Evolutionary conservation across 1,140 invertebrate species (phyloP), one percentile per base, ranked within the genome.

Genomic region (Maconellicoccus hirsutus): DNA sequence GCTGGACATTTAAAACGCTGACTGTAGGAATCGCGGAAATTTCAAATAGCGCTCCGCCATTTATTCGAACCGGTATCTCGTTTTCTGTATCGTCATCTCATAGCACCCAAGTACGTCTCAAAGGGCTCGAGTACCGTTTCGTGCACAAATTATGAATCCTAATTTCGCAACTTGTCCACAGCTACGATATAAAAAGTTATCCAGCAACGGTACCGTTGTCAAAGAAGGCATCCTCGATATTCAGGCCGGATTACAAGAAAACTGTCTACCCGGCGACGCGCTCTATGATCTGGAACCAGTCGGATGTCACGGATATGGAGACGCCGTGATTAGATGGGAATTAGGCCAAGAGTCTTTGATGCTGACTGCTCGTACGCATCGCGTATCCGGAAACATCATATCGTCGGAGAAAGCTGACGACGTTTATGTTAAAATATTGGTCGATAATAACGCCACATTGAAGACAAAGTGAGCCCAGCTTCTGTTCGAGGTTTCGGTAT

Each of bases 261-360:
- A 87, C 74, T 94, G 92, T 77, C 79, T 94, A 0, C 81, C 85
- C 3, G 79, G 81, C 72, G 77, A 84, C 33, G 90, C 88, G n/a
- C 78, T 80, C 61, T 96, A 95, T 77, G 81, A 84, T 63, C 86
- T 96, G 38, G 83, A 83, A 42, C 86, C 93, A 10, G 84, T 84
- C 73, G 87, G 93, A 52, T 96, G 94, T 78, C 94, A 97, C 79
- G 81, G 84, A 72, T 95, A 93, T 79, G 80, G 82, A 10, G 79
- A 76, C 10, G 79, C 14, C 4, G 22, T 22, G 85, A 83, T 76
- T 75, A 77, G 39, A 83, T 87, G 73, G 94, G 93, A 19, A 82
- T 81, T 72, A 92, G 74, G 75, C 3, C 63, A 72, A 29, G 23
- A 21, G 10, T 42, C 75, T 1, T 74, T 81, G 22, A 73, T 72